Conservation (phyloP, 2,888 invertebrate genomes). For the Neoaliturus tenellus region DNA sequence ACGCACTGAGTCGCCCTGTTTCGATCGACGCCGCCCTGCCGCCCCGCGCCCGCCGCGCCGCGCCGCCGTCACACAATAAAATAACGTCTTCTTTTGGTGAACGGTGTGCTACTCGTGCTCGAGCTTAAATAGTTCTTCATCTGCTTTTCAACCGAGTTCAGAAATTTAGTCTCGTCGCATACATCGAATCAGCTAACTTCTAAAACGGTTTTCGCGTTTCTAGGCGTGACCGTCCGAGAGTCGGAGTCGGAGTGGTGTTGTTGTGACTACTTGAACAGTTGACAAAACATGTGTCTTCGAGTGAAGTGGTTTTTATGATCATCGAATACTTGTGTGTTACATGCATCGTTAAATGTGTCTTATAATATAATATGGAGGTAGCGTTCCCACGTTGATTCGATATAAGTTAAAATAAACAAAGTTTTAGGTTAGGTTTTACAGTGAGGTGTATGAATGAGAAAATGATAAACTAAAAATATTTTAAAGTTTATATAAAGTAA, state of each 20-base stretch:
- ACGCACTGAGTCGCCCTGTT: conserved; percentile 35
- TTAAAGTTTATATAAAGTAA: not conserved
- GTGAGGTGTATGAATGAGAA: not conserved
- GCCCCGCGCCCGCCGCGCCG: conserved; percentile 37
- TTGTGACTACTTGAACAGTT: not conserved
- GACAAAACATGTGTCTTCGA: not conserved
- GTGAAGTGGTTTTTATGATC: not conserved
- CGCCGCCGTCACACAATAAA: conserved; percentile 49
- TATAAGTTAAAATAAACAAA: not conserved
- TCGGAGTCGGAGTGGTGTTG: not conserved
- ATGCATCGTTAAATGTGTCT: not conserved
- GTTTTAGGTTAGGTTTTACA: conserved; percentile 12
- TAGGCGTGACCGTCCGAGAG: not conserved
- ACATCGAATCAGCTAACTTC: too few relatives aligned
- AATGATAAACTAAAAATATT: not conserved
- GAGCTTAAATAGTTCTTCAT: not conserved
- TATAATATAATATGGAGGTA: not conserved
- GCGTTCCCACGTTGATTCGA: not conserved
- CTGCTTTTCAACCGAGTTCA: not conserved
- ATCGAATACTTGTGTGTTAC: not conserved
- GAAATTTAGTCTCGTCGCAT: not conserved
- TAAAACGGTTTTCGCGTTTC: not conserved
- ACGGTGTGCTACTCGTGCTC: conserved; percentile 39
- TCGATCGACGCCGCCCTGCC: conserved; percentile 51
- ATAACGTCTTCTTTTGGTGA: conserved; percentile 42